phyloP scores from a whole-genome alignment of 1,140 invertebrate genomes.

The Eriosoma lanigerum region DNA sequence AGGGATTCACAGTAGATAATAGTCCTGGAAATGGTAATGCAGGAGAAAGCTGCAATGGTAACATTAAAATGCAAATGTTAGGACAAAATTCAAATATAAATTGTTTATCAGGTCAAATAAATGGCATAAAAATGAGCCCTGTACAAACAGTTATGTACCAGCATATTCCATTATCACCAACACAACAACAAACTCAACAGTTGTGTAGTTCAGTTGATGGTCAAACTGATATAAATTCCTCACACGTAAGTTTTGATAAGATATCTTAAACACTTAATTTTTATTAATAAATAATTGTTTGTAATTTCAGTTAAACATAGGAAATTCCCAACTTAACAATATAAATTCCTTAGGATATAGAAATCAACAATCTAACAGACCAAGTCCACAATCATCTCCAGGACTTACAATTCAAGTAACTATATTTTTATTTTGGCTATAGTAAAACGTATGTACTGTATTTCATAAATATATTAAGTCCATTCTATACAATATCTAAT shows the following conservation, averaged over 20 bases:
- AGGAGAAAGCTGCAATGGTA: slow-evolving; percentile 17
- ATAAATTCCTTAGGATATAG: slow-evolving; percentile 61
- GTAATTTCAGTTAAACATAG: slow-evolving; percentile 35
- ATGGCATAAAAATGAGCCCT: slow-evolving; percentile 38
- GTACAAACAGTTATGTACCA: slow-evolving; percentile 45
- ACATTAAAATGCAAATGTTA: slow-evolving; percentile 28
- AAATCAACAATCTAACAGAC: slow-evolving; percentile 62
- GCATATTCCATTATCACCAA: slow-evolving; percentile 5
- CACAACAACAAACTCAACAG: slow-evolving; percentile 25
- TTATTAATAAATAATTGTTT: background rate
- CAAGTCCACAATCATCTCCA: slow-evolving; percentile 65
- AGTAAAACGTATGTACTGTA: background rate
- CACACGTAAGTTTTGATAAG: slow-evolving; percentile 13
- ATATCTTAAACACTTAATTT: background rate
- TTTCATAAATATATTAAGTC: too few relatives aligned
- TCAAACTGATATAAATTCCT: slow-evolving; percentile 48
- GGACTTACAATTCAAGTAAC: slow-evolving; percentile 60
- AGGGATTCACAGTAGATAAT: slow-evolving; percentile 67
- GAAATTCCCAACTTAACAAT: slow-evolving; percentile 45
- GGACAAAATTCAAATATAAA: slow-evolving; percentile 24
- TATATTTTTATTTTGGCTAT: background rate
- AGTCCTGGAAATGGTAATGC: slow-evolving; percentile 58
- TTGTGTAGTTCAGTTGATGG: slow-evolving; percentile 11
- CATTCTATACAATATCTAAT: too few relatives aligned
- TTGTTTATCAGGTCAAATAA: slow-evolving; percentile 31